phyloP scores from a whole-genome alignment of 1,140 invertebrate genomes.

The Euwallacea similis region DNA sequence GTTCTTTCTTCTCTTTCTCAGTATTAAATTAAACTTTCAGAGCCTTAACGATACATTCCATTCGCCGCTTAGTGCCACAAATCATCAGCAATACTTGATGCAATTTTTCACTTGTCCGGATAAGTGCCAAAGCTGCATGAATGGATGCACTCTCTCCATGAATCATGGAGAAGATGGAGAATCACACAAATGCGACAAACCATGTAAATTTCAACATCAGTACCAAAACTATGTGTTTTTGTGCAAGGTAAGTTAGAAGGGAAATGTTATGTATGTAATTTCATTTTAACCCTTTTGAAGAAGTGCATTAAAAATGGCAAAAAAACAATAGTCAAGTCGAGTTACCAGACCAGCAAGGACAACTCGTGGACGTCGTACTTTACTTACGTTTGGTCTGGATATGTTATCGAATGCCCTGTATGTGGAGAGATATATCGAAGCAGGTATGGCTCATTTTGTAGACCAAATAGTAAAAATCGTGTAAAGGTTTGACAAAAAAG shows the following conservation, averaged over 20 bases:
- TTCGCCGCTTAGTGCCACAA: conserved; percentile 65
- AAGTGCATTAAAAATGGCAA: conserved; percentile 63
- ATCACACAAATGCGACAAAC: conserved; percentile 60
- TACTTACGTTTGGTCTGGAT: conserved; percentile 81
- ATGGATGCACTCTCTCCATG: conserved; percentile 73
- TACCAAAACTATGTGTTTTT: conserved; percentile 77
- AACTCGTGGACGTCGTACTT: conserved; percentile 72
- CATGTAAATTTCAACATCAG: conserved; percentile 74
- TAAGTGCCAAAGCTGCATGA: conserved; percentile 72
- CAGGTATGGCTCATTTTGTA: conserved; percentile 35
- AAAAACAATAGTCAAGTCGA: conserved; percentile 64
- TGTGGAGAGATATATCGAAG: conserved; percentile 84
- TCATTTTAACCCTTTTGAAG: conserved; percentile 41
- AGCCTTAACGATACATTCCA: conserved; percentile 78
- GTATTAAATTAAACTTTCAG: conserved; percentile 48
- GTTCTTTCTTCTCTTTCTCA: background rate
- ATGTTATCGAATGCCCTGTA: conserved; percentile 76
- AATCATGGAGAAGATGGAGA: conserved; percentile 73
- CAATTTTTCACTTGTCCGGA: conserved; percentile 79
- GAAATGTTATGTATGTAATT: conserved; percentile 9
- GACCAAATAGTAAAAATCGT: too few species aligned
- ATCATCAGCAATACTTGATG: conserved; percentile 72
- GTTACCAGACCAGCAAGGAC: conserved; percentile 64
- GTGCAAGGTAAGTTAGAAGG: conserved; percentile 59
- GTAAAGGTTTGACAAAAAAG: too few species aligned